Evolutionary conservation across 2,797 vertebrate genomes (phyloP).

Genomic region (Arrhamphus sclerolepis): DNA sequence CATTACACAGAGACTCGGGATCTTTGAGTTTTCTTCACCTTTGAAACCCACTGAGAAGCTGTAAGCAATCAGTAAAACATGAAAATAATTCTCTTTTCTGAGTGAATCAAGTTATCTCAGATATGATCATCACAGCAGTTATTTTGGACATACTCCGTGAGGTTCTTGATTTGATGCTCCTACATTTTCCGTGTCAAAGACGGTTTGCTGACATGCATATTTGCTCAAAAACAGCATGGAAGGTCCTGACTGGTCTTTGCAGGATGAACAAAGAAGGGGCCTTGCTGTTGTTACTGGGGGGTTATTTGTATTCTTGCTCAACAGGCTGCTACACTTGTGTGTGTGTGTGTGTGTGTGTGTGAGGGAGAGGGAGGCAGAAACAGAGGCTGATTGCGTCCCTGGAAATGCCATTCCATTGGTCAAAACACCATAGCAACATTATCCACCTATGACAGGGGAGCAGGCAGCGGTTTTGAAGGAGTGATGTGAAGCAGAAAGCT

Average conservation of each 20-base stretch:
- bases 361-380: conserved; percentile 28
- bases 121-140: too few relatives aligned
- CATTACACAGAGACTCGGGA: too few relatives aligned
- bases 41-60: too few relatives aligned
- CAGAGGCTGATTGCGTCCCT: conserved; percentile 52
- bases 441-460: conserved; percentile 79
- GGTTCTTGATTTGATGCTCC: too few relatives aligned
- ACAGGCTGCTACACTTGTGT: conserved; percentile 44
- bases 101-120: too few relatives aligned
- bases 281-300: conserved; percentile 48
- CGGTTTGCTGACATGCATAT: conserved; percentile 17
- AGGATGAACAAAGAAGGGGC: conserved; percentile 44
- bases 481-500: conserved; percentile 71
- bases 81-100: too few relatives aligned
- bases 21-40: too few relatives aligned
- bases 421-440: conserved; percentile 77
- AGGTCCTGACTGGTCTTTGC: conserved; percentile 37
- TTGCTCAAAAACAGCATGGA: conserved; percentile 30
- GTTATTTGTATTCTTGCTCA: conserved; percentile 62
- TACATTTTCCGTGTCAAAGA: background rate
- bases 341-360: conserved; percentile 22
- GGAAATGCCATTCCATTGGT: conserved; percentile 75
- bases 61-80: too few relatives aligned
- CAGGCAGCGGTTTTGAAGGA: conserved; percentile 68
- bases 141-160: too few relatives aligned